Evolutionary conservation across 1,140 invertebrate species (phyloP).

Genomic region (Neodiprion fabricii): DNA sequence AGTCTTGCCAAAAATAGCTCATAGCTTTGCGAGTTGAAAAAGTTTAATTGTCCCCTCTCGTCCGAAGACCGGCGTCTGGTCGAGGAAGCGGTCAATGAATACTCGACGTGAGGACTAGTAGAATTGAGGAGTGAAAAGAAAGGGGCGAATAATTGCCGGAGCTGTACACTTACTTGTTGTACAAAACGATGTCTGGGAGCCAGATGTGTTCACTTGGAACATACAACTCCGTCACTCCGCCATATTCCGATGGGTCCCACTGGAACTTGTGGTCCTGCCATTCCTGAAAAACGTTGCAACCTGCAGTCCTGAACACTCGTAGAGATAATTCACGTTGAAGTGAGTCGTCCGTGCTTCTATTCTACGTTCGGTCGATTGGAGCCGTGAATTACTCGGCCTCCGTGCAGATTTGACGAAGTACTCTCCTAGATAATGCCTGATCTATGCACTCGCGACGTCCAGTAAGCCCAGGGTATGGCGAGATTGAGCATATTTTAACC

Average conservation of each 20-base stretch:
- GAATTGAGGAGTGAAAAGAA: neutral
- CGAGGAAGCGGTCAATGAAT: neutral
- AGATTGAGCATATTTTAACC: neutral
- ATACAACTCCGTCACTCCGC: conserved; percentile 90
- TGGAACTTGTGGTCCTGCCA: conserved; percentile 97
- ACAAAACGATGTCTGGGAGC: conserved; percentile 96
- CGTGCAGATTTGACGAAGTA: no score
- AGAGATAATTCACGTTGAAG: no score
- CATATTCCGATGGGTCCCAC: conserved; percentile 96
- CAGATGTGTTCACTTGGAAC: conserved; percentile 93
- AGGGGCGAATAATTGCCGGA: neutral
- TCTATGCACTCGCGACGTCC: neutral
- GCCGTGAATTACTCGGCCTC: conserved; percentile 18
- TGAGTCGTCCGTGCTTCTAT: no score
- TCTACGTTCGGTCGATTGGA: no score
- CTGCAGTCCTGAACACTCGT: neutral
- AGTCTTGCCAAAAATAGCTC: neutral
- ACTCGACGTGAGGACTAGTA: neutral
- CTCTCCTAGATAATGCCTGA: neutral
- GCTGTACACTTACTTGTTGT: conserved; percentile 84
- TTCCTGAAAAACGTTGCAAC: conserved; percentile 67
- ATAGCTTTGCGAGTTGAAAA: neutral
- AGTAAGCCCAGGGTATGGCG: neutral
- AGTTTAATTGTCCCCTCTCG: neutral
- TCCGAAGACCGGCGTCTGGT: neutral